Conservation (phyloP, 2,888 invertebrate species). For the Torymus auratus region DNA sequence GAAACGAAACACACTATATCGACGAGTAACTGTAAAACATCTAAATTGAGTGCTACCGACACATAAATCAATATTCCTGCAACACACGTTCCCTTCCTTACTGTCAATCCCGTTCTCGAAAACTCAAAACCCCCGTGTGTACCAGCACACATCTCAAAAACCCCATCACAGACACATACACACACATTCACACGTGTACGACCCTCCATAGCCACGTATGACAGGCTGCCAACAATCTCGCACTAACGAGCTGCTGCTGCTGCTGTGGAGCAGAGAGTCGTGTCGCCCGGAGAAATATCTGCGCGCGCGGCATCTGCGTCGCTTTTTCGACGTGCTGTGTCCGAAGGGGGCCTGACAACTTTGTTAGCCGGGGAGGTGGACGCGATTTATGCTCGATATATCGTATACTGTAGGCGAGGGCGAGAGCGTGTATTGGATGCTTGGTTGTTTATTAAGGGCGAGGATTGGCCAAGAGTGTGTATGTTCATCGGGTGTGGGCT, state of each 20-base stretch:
- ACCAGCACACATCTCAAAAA: no score
- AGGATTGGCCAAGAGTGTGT: no score
- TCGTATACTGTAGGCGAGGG: not conserved
- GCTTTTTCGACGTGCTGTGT: not conserved
- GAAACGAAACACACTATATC: no score
- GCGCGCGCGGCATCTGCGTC: not conserved
- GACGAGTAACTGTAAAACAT: no score
- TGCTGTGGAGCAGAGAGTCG: constrained; percentile 60
- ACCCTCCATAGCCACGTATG: not conserved
- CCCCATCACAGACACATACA: not conserved
- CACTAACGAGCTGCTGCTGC: constrained; percentile 66
- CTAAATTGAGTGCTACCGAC: no score
- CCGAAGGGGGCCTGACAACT: constrained; percentile 37
- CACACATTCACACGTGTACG: not conserved
- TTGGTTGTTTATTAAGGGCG: constrained; percentile 23
- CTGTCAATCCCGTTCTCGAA: no score
- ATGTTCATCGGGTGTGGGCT: no score
- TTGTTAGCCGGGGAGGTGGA: constrained; percentile 17
- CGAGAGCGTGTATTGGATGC: no score
- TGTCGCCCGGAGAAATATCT: constrained; percentile 67
- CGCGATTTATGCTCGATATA: constrained; percentile 48
- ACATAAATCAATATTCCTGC: no score
- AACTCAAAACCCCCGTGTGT: no score
- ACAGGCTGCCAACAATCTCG: constrained; percentile 52
- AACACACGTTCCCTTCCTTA: no score